phyloP scores from a whole-genome alignment of 2,888 invertebrate species.

The Caenorhabditis sp. region DNA sequence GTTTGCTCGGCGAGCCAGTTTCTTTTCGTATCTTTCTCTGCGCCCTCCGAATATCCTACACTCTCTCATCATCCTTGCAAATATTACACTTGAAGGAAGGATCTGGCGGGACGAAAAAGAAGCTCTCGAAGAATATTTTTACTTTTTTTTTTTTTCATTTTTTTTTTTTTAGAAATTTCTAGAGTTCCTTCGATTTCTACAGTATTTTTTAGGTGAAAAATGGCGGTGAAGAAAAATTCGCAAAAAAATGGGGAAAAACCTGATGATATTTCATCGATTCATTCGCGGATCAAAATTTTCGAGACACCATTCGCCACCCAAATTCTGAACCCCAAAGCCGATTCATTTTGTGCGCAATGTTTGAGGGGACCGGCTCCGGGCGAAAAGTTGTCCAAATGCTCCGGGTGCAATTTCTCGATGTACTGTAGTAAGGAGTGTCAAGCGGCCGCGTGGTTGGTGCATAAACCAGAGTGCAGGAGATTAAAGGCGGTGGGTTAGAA shows the following conservation, averaged over 20 bases:
- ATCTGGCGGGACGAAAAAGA: not conserved
- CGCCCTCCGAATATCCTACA: not conserved
- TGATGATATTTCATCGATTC: constrained; percentile 50
- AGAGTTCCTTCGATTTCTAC: not conserved
- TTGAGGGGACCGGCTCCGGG: constrained; percentile 52
- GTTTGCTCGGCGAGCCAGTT: not conserved
- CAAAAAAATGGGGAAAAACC: not conserved
- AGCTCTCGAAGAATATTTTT: not conserved
- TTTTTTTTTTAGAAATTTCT: not conserved
- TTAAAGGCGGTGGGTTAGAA: constrained; percentile 48
- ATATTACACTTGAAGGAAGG: not conserved
- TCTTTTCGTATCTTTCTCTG: not conserved
- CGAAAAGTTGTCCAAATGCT: constrained; percentile 60
- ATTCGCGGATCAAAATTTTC: constrained; percentile 57
- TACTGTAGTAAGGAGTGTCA: constrained; percentile 69
- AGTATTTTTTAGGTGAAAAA: not conserved
- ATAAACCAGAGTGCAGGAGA: constrained; percentile 64
- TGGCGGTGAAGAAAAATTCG: not conserved
- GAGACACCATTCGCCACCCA: constrained; percentile 67
- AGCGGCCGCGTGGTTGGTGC: constrained; percentile 60
- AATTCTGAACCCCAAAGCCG: constrained; percentile 55
- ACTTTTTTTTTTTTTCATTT: not conserved
- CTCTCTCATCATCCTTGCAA: not conserved
- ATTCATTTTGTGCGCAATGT: constrained; percentile 65
- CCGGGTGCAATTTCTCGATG: constrained; percentile 46